Evolutionary conservation across 2,797 vertebrate species (phyloP).

Genomic region (Tangara arthus): DNA sequence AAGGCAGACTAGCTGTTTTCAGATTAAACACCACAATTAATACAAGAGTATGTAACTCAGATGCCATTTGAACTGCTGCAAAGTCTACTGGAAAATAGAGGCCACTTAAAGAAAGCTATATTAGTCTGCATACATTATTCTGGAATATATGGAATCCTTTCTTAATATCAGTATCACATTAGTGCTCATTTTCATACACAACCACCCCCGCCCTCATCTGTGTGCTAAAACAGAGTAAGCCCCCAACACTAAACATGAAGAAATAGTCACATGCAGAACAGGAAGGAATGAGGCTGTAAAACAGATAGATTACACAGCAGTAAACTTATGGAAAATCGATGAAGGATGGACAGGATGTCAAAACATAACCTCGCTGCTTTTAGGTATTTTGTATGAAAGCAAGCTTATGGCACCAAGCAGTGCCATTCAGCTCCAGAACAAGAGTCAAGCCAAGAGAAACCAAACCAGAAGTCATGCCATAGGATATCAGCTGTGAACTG

Average conservation of each 20-base stretch:
- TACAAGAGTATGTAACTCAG: background rate
- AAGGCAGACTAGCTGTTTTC: background rate
- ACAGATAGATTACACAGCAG: background rate
- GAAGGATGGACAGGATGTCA: background rate
- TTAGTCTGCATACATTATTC: background rate
- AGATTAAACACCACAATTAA: background rate
- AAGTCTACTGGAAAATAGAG: background rate
- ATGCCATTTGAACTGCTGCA: background rate
- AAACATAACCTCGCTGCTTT: background rate
- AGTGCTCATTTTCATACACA: background rate
- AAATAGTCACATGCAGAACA: background rate
- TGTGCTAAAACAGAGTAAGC: background rate
- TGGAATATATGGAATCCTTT: background rate
- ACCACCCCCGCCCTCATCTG: background rate
- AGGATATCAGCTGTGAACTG: background rate
- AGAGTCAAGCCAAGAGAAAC: background rate
- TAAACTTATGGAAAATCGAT: constrained; percentile 12
- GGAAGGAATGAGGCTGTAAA: constrained; percentile 9
- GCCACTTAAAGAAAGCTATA: background rate
- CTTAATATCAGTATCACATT: background rate
- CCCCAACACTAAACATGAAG: background rate
- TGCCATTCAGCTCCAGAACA: background rate
- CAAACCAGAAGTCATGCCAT: background rate
- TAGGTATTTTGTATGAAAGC: background rate
- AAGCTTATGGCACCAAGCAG: background rate